Base-by-base conservation (phyloP, 2,797 vertebrate genomes). In the Trichosurus vulpecula region DNA sequence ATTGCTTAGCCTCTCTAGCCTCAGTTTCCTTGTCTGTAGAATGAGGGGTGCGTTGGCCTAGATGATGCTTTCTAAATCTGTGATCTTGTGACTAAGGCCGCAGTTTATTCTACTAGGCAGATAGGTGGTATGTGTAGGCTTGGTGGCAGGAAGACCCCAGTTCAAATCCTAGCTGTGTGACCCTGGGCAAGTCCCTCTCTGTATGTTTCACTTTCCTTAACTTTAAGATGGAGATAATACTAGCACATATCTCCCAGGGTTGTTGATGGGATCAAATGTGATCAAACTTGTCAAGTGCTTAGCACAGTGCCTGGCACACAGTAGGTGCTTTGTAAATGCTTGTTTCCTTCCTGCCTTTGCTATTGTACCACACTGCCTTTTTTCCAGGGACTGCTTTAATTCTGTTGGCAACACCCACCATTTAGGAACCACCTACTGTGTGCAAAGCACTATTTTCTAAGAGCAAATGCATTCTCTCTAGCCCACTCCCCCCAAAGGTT, bases 261-360 rank as follows among this genome's bases (percentile, higher is more conserved):
- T n/a, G 31, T 66, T 66, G 31, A 66, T 14, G 66, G 58, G 31
- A 13, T n/a, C 31, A 66, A n/a, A 16, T n/a, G 25, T 13, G 58
- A 35, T 16, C 14, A 6, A 66, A 66, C 47, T 61, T 61, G 57
- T 35, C 30, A 58, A 31, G 3, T 31, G 30, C 11, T 61, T 35
- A 31, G 30, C 57, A 61, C 57, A 61, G 3, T 13, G 3, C 57
- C 57, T 61, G 30, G 57, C 30, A 58, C 11, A 58, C 11, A 31
- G 29, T 31, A 31, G 30, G 57, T 61, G 30, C 30, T 61, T 47
- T 41, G 25, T 47, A 81, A 47, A 81, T 81, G 57, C 57, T 90
- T 41, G 91, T 93, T 92, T 94, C 58, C 87, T 93, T 52, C 93
- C 56, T 90, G 95, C 93, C 27, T 90, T 95, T 91, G 54, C 90